These are phyloP conservation scores for Volucella bombylans DNA, from an alignment of 2,888 invertebrate genomes.

Conservation along the genomic window DNA sequence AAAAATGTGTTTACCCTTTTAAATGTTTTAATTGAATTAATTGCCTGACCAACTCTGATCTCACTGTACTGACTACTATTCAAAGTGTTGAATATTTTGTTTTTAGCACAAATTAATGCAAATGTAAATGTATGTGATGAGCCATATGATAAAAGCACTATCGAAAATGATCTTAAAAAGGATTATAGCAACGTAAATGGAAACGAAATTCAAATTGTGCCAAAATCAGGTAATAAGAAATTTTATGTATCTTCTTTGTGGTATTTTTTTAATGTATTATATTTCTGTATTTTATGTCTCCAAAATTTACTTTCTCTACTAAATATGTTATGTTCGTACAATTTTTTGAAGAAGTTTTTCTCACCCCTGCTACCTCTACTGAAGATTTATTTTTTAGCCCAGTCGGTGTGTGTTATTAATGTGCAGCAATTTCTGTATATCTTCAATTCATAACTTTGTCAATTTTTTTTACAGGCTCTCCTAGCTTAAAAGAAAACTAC, in stretches of 20 bases:
- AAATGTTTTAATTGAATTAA: conserved; percentile 58
- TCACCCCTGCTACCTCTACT: conserved; percentile 79
- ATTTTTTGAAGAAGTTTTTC: conserved; percentile 67
- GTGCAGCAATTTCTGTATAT: conserved; percentile 3
- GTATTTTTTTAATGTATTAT: conserved; percentile 40
- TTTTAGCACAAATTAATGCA: conserved; percentile 47
- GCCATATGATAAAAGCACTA: background rate
- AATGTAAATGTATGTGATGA: background rate
- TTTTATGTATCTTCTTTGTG: conserved; percentile 25
- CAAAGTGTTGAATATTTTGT: conserved; percentile 58
- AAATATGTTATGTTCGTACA: conserved; percentile 54
- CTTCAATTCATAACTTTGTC: background rate
- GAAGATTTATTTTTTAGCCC: conserved; percentile 82
- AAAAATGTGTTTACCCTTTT: conserved; percentile 15
- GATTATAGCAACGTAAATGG: conserved; percentile 32
- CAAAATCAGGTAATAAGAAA: conserved; percentile 57
- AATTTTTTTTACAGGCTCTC: conserved; percentile 52
- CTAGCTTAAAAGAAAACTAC: conserved; percentile 25
- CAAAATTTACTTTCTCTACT: conserved; percentile 42
- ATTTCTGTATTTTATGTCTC: conserved; percentile 55
- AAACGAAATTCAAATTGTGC: conserved; percentile 4
- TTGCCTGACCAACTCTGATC: conserved; percentile 51
- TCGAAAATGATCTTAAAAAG: conserved; percentile 3
- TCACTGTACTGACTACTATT: conserved; percentile 23
- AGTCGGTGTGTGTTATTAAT: conserved; percentile 79